Conservation (phyloP, 2,888 invertebrate genomes). For the Melieria picta region DNA sequence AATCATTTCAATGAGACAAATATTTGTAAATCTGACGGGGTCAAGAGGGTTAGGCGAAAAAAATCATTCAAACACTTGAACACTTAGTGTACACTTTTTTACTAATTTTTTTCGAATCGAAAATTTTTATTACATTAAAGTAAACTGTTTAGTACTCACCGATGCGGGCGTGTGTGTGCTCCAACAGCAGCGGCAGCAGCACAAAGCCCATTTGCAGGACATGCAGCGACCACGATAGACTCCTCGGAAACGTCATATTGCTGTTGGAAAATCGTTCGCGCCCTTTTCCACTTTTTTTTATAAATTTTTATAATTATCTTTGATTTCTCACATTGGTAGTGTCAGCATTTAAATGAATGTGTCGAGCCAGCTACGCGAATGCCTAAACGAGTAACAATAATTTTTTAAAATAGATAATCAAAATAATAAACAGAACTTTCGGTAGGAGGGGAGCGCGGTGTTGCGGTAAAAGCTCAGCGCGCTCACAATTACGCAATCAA, state of each 20-base stretch:
- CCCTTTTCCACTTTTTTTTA: neutral
- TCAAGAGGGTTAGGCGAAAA: too few species aligned
- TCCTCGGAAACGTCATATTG: constrained; percentile 39
- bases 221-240: constrained; percentile 29
- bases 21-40: neutral
- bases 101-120: too few species aligned
- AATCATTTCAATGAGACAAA: neutral
- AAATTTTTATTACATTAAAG: neutral
- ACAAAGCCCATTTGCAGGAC: constrained; percentile 48
- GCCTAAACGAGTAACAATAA: neutral
- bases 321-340: neutral
- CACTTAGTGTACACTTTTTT: too few species aligned
- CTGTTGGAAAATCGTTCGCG: neutral
- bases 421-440: too few species aligned
- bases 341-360: constrained; percentile 5
- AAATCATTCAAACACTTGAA: too few species aligned
- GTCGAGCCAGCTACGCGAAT: neutral
- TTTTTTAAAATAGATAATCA: neutral
- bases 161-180: constrained; percentile 60
- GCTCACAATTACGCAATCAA: too few species aligned
- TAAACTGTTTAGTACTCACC: constrained; percentile 54
- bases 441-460: too few species aligned
- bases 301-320: neutral
- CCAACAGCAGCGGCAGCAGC: constrained; percentile 52
- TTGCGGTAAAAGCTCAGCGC: too few species aligned